These are phyloP conservation scores for Syngnathus typhle DNA, from an alignment of 2,113 vertebrate species.

Conservation along the genomic window DNA sequence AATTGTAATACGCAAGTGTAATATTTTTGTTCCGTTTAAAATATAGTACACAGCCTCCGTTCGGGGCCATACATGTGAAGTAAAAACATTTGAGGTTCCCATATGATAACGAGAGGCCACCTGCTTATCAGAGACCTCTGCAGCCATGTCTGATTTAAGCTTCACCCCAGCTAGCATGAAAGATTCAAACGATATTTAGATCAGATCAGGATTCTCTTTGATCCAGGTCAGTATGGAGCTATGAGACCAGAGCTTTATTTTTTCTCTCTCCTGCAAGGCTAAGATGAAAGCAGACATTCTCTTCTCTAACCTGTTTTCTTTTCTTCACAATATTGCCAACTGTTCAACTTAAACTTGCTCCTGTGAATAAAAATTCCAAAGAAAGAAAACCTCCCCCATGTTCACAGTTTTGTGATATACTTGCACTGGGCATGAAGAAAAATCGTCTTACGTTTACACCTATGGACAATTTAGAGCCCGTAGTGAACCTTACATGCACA, in stretches of 20 bases:
- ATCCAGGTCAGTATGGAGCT: slow-evolving; percentile 30
- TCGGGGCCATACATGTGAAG: not conserved
- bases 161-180: slow-evolving; percentile 26
- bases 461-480: not conserved
- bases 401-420: no score
- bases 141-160: slow-evolving; percentile 18
- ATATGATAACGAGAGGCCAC: slow-evolving; percentile 9
- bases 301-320: not conserved
- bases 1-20: no score
- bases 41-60: not conserved
- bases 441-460: no score
- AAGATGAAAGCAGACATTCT: slow-evolving; percentile 21
- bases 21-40: no score
- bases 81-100: not conserved
- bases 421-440: no score
- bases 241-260: not conserved
- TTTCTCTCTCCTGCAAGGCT: slow-evolving; percentile 19
- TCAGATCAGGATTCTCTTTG: slow-evolving; percentile 43
- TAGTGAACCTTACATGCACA: no score
- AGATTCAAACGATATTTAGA: slow-evolving; percentile 46
- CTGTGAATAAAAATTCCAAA: no score
- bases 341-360: not conserved
- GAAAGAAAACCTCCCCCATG: no score
- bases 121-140: slow-evolving; percentile 20
- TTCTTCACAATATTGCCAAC: slow-evolving; percentile 6